These are phyloP conservation scores for Ginglymostoma cirratum DNA, from an alignment of 2,113 vertebrate genomes.

Conservation along the genomic window DNA sequence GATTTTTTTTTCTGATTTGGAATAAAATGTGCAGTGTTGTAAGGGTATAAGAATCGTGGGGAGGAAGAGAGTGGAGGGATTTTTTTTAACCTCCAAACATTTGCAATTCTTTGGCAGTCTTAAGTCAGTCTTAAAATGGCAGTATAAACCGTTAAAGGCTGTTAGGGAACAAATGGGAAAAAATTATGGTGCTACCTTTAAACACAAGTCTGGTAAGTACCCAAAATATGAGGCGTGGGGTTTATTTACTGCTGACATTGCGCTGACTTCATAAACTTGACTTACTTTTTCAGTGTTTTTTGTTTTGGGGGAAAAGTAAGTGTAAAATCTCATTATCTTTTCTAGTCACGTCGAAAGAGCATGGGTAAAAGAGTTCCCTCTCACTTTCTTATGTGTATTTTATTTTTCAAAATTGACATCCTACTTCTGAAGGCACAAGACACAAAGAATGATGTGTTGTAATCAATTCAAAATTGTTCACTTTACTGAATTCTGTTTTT, in stretches of 20 bases:
- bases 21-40: constrained; percentile 22
- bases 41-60: neutral
- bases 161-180: neutral
- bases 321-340: constrained; percentile 23
- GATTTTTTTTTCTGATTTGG: neutral
- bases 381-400: constrained; percentile 22
- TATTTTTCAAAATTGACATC: constrained; percentile 10
- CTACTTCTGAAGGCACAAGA: neutral
- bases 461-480: neutral
- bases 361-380: constrained; percentile 21
- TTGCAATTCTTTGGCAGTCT: neutral
- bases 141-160: neutral
- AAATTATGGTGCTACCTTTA: neutral
- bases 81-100: neutral
- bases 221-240: neutral
- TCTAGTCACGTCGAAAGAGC: neutral
- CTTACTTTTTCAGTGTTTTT: neutral
- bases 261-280: neutral
- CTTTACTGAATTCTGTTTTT: neutral
- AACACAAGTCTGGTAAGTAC: constrained; percentile 11
- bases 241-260: constrained; percentile 4
- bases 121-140: neutral
- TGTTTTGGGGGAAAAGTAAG: neutral
- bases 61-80: neutral
- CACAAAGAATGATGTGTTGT: neutral